Evolutionary conservation across 2,888 invertebrate genomes (phyloP).

Genomic region (Mythimna albipuncta): DNA sequence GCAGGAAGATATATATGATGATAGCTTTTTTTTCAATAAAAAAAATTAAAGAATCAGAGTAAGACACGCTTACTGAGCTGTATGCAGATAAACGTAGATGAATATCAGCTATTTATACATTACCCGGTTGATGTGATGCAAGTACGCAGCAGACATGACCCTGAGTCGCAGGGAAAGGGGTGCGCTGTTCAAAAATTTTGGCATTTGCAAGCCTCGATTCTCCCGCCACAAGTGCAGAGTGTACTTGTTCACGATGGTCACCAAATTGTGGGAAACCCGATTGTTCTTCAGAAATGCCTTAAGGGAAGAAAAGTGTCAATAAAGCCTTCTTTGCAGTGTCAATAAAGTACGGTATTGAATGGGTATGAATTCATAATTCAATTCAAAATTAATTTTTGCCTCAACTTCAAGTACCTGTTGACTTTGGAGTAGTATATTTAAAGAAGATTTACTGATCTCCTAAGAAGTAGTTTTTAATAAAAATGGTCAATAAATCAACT

Average conservation of each 20-base stretch:
- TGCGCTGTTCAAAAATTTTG: constrained; percentile 76
- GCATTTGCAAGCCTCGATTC: constrained; percentile 80
- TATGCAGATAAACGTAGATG: too few relatives aligned
- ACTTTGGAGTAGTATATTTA: too few relatives aligned
- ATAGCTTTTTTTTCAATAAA: too few relatives aligned
- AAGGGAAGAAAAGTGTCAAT: neutral
- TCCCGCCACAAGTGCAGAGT: constrained; percentile 81
- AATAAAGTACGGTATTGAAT: neutral
- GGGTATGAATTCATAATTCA: too few relatives aligned
- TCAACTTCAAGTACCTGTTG: too few relatives aligned
- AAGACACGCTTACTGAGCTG: too few relatives aligned
- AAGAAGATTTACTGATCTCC: too few relatives aligned
- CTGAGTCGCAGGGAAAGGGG: constrained; percentile 77
- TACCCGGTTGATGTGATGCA: constrained; percentile 76
- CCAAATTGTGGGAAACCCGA: constrained; percentile 80
- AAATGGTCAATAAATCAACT: too few relatives aligned
- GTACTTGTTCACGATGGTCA: constrained; percentile 77
- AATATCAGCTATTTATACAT: neutral
- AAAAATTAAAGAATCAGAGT: too few relatives aligned
- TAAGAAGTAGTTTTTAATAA: too few relatives aligned
- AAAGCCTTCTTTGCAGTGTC: neutral
- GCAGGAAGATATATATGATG: too few relatives aligned
- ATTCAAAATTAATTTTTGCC: too few relatives aligned
- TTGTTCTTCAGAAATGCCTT: constrained; percentile 83
- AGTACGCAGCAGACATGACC: constrained; percentile 81